Base-by-base conservation (phyloP, 1,140 invertebrate genomes). In the Pogonomyrmex californicus region DNA sequence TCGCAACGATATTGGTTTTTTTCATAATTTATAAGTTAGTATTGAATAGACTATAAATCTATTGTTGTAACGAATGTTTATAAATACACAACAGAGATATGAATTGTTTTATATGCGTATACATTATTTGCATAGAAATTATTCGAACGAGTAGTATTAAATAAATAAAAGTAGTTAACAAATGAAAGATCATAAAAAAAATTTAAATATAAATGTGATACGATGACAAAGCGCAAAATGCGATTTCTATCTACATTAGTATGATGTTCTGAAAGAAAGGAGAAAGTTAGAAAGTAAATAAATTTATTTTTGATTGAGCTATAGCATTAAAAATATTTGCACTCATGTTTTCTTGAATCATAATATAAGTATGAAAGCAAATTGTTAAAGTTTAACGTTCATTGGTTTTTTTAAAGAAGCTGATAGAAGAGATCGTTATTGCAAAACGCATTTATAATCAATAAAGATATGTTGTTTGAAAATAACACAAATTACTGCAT, bases 251-350 rank as follows among this genome's bases (percentile, higher is more conserved):
- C 41, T 70, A 70, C 12, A 30, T 54, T 51, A 7, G 4, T 38
- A 73, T 1, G 44, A 51, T 9, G 3, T 71, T 36, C 47, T 4
- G 30, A 33, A 10, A 73, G 33, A 73, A 51, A 36, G 33, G 12
- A 73, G 30, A 73, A 49, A 5, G 17, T 14, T 36, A 33, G 41
- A 23, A 49, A 36, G 33, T 3, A 3, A 44, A 4, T 9, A 30
- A 73, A 73, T 73, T 70, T 73, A 54, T 54, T 65, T 65, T 38
- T 41, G 17, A 65, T 47, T 51, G 30, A 14, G 33, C 23, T 36
- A 10, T 9, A 51, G 47, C 14, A 73, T 33, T 51, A 10, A 51
- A 71, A 33, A 54, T 38, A 54, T 4, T 23, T 23, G 23, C 0
- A 23, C 23, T 23, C 23, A 51, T 36, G 4, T 54, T 12, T 70